Evolutionary conservation across 2,113 vertebrate genomes (phyloP).

Genomic region (Porphyrio hochstetteri): DNA sequence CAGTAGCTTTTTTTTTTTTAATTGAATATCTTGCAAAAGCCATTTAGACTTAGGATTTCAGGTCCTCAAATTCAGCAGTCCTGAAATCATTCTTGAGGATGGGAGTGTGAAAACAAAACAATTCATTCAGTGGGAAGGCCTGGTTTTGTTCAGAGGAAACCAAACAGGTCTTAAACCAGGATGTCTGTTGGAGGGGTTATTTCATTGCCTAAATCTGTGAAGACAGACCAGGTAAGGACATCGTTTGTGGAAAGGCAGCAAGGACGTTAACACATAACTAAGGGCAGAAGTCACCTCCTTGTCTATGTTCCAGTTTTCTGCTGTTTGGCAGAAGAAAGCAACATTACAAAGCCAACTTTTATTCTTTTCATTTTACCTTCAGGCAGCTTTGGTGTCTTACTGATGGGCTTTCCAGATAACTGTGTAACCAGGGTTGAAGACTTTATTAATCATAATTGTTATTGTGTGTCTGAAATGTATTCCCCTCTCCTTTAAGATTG

Average conservation of each 20-base stretch:
- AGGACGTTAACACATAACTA: background rate
- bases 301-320: background rate
- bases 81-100: background rate
- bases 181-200: background rate
- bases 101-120: background rate
- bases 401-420: background rate
- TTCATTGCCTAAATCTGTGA: background rate
- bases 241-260: background rate
- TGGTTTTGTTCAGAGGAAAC: background rate
- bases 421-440: background rate
- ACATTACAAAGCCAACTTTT: background rate
- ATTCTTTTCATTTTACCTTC: background rate
- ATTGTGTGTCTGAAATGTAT: background rate
- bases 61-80: background rate
- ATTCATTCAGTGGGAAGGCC: background rate
- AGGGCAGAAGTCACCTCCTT: background rate
- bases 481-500: conserved; percentile 75
- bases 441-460: background rate
- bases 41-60: background rate
- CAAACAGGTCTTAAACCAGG: background rate
- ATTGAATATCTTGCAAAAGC: background rate
- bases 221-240: background rate
- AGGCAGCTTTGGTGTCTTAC: background rate
- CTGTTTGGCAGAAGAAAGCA: background rate
- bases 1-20: too few species aligned